Evolutionary conservation across 2,797 vertebrate species (phyloP), one percentile per base, ranked within the genome.

Genomic region (Cyclopterus lumpus): DNA sequence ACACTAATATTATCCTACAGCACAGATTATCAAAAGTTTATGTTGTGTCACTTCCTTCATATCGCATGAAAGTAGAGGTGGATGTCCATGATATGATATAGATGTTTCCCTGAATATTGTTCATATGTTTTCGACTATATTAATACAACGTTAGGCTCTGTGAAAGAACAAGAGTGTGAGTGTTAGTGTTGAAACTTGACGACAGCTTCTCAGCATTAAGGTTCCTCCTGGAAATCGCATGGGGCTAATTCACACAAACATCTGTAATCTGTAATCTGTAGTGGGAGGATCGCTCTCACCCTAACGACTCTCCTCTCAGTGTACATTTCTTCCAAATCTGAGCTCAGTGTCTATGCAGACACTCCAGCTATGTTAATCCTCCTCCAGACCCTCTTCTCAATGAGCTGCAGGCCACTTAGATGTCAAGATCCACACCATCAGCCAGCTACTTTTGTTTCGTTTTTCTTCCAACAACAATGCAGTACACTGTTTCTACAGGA

Each of bases 201-300:
- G 26, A 18, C 53, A 61, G 71, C 74, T 66, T 65, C 68, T 75
- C 64, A 61, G 62, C 73, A 71, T 81, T 49, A 82, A 82, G 70
- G 75, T 84, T 79, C 65, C 18, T 66, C 38, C 40, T 54, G 54
- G 42, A 82, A 71, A 71, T 82, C 67, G 46, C 67, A 48, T 46
- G 63, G 71, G 64, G 74, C 66, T 83, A 82, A 88, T 87, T 86
- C 67, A 86, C 62, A 77, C 76, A 75, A 81, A 84, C 71, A 80
- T 81, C 67, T 77, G 65, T 74, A 75, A 80, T 82, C 67, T 77
- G 65, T 74, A 73, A 82, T 80, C 73, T 77, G 48, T 67, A 74
- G 71, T 58, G 67, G 73, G 61, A 77, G 64, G 65, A 75, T 80
- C 54, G 32, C 40, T 62, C 67, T 82, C 73, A 81, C 73, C 67